Base-by-base conservation (phyloP, 2,888 invertebrate species). In the Neocrepidodera transversa region DNA sequence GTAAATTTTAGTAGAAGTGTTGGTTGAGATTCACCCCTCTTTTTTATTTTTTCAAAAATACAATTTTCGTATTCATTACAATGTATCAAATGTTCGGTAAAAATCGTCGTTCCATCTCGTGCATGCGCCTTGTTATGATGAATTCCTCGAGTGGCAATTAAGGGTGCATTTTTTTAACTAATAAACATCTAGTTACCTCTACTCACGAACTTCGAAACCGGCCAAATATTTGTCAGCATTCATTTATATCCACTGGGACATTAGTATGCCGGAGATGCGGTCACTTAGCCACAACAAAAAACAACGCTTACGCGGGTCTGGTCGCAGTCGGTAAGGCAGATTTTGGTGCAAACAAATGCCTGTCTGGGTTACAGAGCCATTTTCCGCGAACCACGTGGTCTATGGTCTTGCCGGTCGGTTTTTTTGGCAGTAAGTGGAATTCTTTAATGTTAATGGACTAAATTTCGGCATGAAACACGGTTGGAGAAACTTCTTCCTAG, bases 191-290 rank as follows among this genome's bases (percentile, higher is more conserved):
- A 68, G 67, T 68, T 68, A 69, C 62, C 64, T 62, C 60, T 61
- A 57, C 42, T 50, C 28, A 60, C 49, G 48, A 55, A 52, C 47
- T 32, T 10, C 17, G 47, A 64, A 71, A 70, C 73, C 71, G 69
- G 68, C 70, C 67, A 57, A 71, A 72, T 71, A 71, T 71, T 72
- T 73, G 71, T 69, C 71, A 69, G 68, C 71, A 72, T 72, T 72
- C 70, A 68, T 69, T 71, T 67, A 63, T 66, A 63, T 48, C 53
- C 49, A 35, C 36, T 48, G 20, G 17, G 18, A 65, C 69, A 74
- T 74, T 74, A 73, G 73, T 74, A 74, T 74, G 71, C 74, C 65
- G 65, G 65, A 59, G 66, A 65, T 61, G 62, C 57, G 66, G 60
- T 67, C 69, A 68, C 68, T 70, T 70, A 66, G 66, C 50, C 51